phyloP scores from a whole-genome alignment of 2,797 vertebrate genomes.

The Cuniculus paca region DNA sequence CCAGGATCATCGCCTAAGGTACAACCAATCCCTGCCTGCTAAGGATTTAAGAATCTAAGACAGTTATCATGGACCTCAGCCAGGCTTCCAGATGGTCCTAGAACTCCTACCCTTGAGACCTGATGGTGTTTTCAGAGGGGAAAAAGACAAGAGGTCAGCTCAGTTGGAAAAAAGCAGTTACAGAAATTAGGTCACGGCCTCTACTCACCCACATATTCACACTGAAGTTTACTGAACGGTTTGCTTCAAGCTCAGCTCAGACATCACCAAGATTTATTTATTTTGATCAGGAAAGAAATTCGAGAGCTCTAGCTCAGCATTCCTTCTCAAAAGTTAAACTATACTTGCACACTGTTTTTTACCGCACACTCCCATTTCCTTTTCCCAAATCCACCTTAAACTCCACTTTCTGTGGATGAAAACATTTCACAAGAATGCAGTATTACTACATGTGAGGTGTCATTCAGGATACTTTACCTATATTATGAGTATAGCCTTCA shows the following conservation, averaged over 20 bases:
- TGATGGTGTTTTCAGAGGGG: not conserved
- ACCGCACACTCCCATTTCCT: not conserved
- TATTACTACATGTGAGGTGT: not conserved
- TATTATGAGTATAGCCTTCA: not conserved
- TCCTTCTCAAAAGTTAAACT: not conserved
- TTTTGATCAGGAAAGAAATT: not conserved
- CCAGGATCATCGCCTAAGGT: not conserved
- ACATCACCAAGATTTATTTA: not conserved
- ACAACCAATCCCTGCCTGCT: not conserved
- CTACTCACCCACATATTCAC: not conserved
- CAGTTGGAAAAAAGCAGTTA: not conserved
- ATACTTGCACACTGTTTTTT: not conserved
- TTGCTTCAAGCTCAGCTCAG: not conserved
- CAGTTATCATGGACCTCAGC: not conserved
- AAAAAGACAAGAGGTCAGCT: not conserved
- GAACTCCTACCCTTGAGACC: not conserved
- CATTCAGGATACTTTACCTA: not conserved
- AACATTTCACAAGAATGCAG: constrained; percentile 31
- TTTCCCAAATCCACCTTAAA: not conserved
- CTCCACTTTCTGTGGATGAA: not conserved
- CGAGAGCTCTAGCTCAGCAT: not conserved
- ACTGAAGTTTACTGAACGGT: not conserved
- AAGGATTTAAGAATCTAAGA: not conserved
- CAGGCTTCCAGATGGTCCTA: not conserved
- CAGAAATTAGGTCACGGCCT: not conserved